Conservation (phyloP, 1,140 invertebrate genomes). For the Melitaea cinxia region DNA sequence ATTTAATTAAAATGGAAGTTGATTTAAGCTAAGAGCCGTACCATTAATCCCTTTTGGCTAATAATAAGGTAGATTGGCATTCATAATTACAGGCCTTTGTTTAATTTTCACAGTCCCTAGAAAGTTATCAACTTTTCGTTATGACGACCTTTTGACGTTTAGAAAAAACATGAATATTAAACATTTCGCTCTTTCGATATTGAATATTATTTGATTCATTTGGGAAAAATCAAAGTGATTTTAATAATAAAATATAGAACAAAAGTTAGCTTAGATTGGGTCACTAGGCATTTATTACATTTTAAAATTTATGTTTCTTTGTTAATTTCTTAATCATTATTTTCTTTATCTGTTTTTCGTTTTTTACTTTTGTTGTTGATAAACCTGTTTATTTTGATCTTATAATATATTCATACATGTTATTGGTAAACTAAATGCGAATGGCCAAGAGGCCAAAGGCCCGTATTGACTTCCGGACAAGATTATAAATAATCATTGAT, state of each 20-base stretch:
- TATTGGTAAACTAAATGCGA: no score
- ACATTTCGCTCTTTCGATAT: constrained; percentile 12
- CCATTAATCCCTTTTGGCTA: constrained; percentile 36
- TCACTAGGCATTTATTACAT: background rate
- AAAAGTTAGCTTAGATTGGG: background rate
- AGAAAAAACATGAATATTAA: constrained; percentile 22
- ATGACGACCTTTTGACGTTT: constrained; percentile 30
- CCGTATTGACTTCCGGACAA: no score
- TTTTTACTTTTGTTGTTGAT: no score
- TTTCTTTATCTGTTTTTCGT: no score
- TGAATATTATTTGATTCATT: constrained; percentile 6
- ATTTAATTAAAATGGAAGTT: constrained; percentile 35
- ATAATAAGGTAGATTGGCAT: constrained; percentile 39
- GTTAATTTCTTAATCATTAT: background rate
- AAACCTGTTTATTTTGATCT: no score
- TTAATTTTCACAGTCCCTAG: constrained; percentile 31
- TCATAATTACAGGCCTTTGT: constrained; percentile 36
- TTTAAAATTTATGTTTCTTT: background rate
- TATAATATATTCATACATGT: no score
- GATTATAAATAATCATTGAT: no score
- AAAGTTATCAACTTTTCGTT: constrained; percentile 35
- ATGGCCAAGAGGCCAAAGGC: no score
- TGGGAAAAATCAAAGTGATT: background rate
- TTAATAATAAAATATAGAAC: constrained; percentile 1
- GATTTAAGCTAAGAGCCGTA: constrained; percentile 28